A percentile compares a stretch with the other conserved stretches of the same genome.
phyloP scores from a whole-genome alignment of 1,140 invertebrate species.

The Eupeodes corollae region DNA sequence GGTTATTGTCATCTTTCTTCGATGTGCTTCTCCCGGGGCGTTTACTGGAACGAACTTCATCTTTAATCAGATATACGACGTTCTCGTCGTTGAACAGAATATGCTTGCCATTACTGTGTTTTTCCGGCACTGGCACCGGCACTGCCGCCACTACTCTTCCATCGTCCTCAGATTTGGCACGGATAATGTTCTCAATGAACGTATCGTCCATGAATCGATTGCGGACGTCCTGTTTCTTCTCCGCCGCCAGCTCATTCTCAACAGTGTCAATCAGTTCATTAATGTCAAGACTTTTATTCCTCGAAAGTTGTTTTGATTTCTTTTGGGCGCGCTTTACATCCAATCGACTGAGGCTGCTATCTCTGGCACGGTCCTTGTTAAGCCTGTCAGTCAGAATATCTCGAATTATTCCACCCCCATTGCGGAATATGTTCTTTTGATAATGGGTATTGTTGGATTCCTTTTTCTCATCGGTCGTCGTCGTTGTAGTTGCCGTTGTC shows the following conservation, averaged over 20 bases:
- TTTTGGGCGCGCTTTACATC: constrained; percentile 11
- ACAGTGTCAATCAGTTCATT: constrained; percentile 27
- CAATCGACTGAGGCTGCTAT: constrained; percentile 16
- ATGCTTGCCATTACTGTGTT: constrained; percentile 11
- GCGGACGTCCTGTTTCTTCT: neutral
- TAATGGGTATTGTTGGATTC: constrained; percentile 14
- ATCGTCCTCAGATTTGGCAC: constrained; percentile 1
- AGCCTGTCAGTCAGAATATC: constrained; percentile 28
- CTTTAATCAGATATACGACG: constrained; percentile 30
- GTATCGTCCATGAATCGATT: constrained; percentile 31
- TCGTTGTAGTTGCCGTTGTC: neutral
- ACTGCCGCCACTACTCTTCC: neutral
- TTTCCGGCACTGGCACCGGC: too few species aligned
- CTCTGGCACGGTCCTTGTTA: constrained; percentile 16
- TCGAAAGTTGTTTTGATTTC: constrained; percentile 15
- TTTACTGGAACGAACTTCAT: constrained; percentile 23
- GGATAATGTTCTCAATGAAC: constrained; percentile 27
- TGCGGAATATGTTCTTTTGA: constrained; percentile 31
- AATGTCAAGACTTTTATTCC: constrained; percentile 33
- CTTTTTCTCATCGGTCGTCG: constrained; percentile 10
- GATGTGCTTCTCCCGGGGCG: neutral
- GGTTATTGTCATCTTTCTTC: neutral
- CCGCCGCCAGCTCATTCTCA: constrained; percentile 14
- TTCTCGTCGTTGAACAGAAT: constrained; percentile 35
- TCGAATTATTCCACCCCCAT: constrained; percentile 28